Percentiles rank a stretch among this genome's conserved stretches.
These are phyloP conservation scores for Pantherophis guttatus DNA, from an alignment of 2,113 vertebrate species.

Conservation along the genomic window DNA sequence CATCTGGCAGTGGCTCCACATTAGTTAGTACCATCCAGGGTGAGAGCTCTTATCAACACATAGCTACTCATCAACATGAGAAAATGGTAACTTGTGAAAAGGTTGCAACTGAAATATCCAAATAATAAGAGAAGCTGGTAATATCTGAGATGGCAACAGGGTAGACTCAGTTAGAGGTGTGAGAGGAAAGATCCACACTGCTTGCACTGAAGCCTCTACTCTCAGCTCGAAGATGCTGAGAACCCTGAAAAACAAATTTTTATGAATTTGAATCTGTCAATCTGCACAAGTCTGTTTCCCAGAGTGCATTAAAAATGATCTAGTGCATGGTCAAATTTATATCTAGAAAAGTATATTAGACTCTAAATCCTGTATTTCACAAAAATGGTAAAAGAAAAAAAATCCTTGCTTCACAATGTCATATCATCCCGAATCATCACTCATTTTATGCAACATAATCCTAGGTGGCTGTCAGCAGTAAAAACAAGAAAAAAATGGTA, in stretches of 20 bases:
- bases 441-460: background rate
- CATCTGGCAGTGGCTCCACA: background rate
- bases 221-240: constrained; percentile 55
- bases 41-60: background rate
- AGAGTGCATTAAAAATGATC: background rate
- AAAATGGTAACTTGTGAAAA: background rate
- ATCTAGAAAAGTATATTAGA: background rate
- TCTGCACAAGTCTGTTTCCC: background rate
- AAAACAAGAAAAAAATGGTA: background rate
- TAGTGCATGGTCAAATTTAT: background rate
- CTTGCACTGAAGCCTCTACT: constrained; percentile 67
- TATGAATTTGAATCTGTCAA: background rate
- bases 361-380: background rate
- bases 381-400: background rate
- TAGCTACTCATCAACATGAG: background rate
- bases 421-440: background rate
- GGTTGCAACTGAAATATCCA: constrained; percentile 2
- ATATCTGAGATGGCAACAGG: background rate
- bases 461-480: background rate
- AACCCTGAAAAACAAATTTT: constrained; percentile 46
- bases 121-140: background rate
- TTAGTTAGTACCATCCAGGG: constrained; percentile 13
- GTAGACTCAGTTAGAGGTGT: constrained; percentile 58
- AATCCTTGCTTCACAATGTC: background rate
- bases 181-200: constrained; percentile 68